Evolutionary conservation across 2,888 invertebrate genomes (phyloP).

Genomic region (Loripinus fragilis): DNA sequence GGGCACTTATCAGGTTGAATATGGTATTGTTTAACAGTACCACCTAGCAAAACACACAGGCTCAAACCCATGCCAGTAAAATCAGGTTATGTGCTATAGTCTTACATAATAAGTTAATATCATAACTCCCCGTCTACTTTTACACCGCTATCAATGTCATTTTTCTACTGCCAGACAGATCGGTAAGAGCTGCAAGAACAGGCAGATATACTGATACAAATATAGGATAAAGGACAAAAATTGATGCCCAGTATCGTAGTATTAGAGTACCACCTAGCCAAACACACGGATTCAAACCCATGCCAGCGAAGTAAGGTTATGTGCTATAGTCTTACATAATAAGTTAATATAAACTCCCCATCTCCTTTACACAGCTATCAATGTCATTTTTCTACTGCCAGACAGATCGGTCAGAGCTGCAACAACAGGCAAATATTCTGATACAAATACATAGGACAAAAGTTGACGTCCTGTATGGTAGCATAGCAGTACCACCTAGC

Average conservation of each 20-base stretch:
- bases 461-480: no score
- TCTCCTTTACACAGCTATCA: neutral
- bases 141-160: conserved; percentile 13
- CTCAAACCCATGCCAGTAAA: neutral
- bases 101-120: neutral
- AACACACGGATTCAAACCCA: neutral
- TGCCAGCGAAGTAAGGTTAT: neutral
- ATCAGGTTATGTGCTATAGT: neutral
- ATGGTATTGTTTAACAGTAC: no score
- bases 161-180: neutral
- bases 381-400: conserved; percentile 6
- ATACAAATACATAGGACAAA: no score
- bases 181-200: neutral
- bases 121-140: neutral
- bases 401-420: neutral
- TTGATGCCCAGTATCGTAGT: no score
- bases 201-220: no score
- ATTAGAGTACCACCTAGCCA: neutral
- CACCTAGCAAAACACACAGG: neutral
- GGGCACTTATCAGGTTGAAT: no score
- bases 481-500: neutral
- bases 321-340: neutral
- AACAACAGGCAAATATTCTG: no score
- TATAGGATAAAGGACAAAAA: no score
- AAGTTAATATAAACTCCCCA: neutral